A percentile compares a stretch with the other conserved stretches of the same genome.
Conservation (phyloP, 2,797 vertebrate genomes). For the Morus bassanus region DNA sequence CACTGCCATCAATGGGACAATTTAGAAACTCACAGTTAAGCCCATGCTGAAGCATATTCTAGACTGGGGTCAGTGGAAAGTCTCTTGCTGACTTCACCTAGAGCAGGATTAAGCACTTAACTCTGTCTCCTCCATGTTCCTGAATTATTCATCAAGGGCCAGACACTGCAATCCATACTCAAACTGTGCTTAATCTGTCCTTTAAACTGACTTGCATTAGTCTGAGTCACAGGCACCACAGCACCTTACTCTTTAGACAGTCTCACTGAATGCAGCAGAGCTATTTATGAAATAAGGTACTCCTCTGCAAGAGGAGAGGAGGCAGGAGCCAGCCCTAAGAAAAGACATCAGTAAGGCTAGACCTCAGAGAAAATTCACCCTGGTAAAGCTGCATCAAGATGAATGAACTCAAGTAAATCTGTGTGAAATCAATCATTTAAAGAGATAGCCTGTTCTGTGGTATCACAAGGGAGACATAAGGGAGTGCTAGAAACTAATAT, state of each 20-base stretch:
- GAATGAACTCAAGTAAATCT: slow-evolving; percentile 8
- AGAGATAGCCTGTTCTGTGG: background rate
- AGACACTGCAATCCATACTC: slow-evolving; percentile 28
- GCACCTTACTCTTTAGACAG: background rate
- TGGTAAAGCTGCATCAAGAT: background rate
- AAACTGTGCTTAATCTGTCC: slow-evolving; percentile 1
- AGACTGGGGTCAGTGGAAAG: background rate
- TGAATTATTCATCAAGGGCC: slow-evolving; percentile 41
- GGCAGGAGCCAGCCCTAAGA: background rate
- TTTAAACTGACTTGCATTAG: slow-evolving; percentile 37
- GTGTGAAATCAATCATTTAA: slow-evolving; percentile 18
- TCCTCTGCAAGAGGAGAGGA: background rate
- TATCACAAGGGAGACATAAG: background rate
- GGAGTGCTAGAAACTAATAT: background rate
- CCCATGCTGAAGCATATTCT: background rate
- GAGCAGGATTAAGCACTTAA: slow-evolving; percentile 5
- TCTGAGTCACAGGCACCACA: slow-evolving; percentile 16
- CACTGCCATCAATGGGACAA: background rate
- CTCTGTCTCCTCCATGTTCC: background rate
- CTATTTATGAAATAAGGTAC: background rate
- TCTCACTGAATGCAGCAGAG: background rate
- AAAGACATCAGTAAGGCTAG: background rate
- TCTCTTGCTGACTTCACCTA: background rate
- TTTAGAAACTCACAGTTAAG: background rate
- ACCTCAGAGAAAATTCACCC: background rate